Percentiles rank a stretch among this genome's conserved stretches.
These are phyloP conservation scores for Melinaea marsaeus DNA, from an alignment of 2,888 invertebrate species.

Conservation along the genomic window DNA sequence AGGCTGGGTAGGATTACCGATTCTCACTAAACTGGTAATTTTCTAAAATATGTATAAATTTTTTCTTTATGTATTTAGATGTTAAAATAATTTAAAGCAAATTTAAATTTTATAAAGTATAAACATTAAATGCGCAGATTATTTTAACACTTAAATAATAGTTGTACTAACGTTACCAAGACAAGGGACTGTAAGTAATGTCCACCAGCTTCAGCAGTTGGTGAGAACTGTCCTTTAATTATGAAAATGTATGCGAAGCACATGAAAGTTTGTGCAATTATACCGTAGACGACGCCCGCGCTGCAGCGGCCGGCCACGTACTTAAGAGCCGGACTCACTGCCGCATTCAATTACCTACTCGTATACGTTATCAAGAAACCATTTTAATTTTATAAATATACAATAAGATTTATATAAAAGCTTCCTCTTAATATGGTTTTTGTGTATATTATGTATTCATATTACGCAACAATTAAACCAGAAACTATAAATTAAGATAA, in stretches of 20 bases:
- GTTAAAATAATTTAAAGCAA: no score
- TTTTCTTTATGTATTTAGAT: no score
- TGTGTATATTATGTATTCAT: slow-evolving; percentile 10
- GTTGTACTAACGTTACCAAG: slow-evolving; percentile 44
- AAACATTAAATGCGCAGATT: no score
- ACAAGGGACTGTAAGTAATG: slow-evolving; percentile 62
- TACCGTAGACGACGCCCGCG: slow-evolving; percentile 55
- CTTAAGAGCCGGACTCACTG: slow-evolving; percentile 58
- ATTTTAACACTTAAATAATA: background rate
- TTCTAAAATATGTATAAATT: no score
- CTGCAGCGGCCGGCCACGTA: slow-evolving; percentile 60
- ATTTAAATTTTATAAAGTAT: no score
- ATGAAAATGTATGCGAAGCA: slow-evolving; percentile 77
- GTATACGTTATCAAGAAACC: slow-evolving; percentile 46
- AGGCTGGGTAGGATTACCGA: no score
- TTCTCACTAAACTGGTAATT: no score
- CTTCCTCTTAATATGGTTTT: background rate
- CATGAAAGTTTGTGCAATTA: slow-evolving; percentile 77
- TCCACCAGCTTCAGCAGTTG: slow-evolving; percentile 58
- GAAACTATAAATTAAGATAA: slow-evolving; percentile 6
- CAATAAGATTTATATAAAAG: background rate
- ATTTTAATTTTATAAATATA: slow-evolving; percentile 43
- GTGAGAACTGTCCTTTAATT: slow-evolving; percentile 72
- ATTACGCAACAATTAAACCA: slow-evolving; percentile 12
- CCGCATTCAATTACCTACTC: slow-evolving; percentile 68